Evolutionary conservation across 1,140 invertebrate genomes (phyloP).

Genomic region (Epicauta chinensis): DNA sequence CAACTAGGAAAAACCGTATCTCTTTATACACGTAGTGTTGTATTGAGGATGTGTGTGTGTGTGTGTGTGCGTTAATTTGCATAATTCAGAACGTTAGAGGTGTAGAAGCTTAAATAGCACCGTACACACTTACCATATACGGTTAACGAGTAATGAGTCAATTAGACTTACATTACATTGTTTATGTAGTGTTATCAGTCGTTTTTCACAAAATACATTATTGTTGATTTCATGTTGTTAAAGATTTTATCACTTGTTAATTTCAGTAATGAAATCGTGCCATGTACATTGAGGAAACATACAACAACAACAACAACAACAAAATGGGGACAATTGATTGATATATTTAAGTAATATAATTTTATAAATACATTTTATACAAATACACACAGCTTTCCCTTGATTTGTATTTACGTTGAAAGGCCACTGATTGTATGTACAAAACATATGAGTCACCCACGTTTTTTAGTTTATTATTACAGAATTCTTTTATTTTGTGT

Average conservation of each 20-base stretch:
- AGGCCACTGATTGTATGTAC: conserved; percentile 21
- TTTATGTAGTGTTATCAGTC: neutral
- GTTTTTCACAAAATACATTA: too few relatives aligned
- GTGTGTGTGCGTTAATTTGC: neutral
- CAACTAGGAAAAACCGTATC: too few relatives aligned
- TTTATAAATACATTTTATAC: too few relatives aligned
- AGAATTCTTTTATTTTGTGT: conserved; percentile 15
- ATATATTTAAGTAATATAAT: conserved; percentile 22
- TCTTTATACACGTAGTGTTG: too few relatives aligned
- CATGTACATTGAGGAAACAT: conserved; percentile 2
- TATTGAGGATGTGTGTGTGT: too few relatives aligned
- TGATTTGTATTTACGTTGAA: conserved; percentile 26
- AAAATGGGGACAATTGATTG: conserved; percentile 14
- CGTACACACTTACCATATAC: conserved; percentile 7
- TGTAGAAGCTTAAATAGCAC: conserved; percentile 10
- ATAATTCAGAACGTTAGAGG: conserved; percentile 11
- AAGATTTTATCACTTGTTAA: too few relatives aligned
- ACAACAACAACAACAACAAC: neutral
- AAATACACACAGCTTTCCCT: conserved; percentile 16
- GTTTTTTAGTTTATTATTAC: conserved; percentile 11
- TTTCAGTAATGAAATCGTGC: neutral
- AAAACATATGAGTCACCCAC: conserved; percentile 26
- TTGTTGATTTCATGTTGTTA: too few relatives aligned
- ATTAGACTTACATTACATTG: conserved; percentile 8
- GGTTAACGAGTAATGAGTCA: conserved; percentile 15